Evolutionary conservation across 2,888 invertebrate genomes (phyloP), one percentile per base, ranked within the genome.

Genomic region (Aporophyla lueneburgensis): DNA sequence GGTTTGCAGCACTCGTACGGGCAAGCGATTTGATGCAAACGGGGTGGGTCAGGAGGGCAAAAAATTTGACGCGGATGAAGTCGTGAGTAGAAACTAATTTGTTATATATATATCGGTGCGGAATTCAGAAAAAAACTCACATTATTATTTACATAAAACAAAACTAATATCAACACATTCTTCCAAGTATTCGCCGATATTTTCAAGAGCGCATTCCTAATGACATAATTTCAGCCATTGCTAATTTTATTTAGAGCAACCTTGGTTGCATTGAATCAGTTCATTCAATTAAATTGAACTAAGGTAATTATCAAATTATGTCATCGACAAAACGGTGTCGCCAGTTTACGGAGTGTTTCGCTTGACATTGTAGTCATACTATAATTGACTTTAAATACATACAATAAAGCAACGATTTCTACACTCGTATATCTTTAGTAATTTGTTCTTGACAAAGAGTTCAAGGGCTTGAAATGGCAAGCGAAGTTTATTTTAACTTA

Each of bases 211-310:
- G 19, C 10, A 58, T 75, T 78, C 63, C 58, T 46, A 19, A 69
- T 85, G 78, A 79, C 66, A 77, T 74, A 63, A 84, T 68, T 65
- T 19, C 54, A 53, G 54, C 33, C n/a, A 54, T 43, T 74, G 74
- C 77, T 79, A 84, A 81, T 81, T 86, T 77, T 74, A 74, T 74
- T 46, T 71, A 71, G 40, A 76, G 33, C 80, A 81, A 78, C 88
- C 87, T 88, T 88, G 88, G 14, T 10, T 79, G 67, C 79, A 76
- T 61, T 77, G 75, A 87, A 87, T 81, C 80, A 74, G 83, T 80
- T 70, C 77, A 74, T 76, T 83, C 83, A 86, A 82, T 78, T 69
- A 71, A 75, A 78, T 76, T 68, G 53, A 71, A 76, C 62, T 65
- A 62, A 80, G 33, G 71, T 83, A 49, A 80, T 76, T 76, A 76